phyloP scores from a whole-genome alignment of 2,888 invertebrate species.

The Noctua janthe region DNA sequence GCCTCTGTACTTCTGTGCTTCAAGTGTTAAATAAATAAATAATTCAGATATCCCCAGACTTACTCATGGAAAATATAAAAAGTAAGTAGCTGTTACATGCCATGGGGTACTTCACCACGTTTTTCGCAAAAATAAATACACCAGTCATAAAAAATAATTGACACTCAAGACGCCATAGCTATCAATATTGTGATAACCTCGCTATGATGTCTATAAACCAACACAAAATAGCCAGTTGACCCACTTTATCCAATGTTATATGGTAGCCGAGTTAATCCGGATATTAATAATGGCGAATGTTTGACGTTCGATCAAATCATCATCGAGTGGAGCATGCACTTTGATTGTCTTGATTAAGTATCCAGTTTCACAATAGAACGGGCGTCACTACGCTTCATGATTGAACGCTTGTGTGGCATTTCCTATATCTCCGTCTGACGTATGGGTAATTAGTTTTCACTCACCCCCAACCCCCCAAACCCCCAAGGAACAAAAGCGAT shows the following conservation, averaged over 20 bases:
- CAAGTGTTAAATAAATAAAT: too few relatives aligned
- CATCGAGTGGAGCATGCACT: conserved; percentile 38
- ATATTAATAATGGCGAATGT: conserved; percentile 53
- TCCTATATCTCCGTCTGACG: conserved; percentile 6
- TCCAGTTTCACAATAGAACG: conserved; percentile 11
- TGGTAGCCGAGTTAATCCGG: conserved; percentile 40
- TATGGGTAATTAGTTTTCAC: conserved; percentile 4
- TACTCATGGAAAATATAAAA: conserved; percentile 53
- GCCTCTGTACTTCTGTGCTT: too few relatives aligned
- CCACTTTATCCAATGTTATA: conserved; percentile 65
- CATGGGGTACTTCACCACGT: conserved; percentile 59
- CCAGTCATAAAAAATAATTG: conserved; percentile 79
- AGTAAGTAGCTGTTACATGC: conserved; percentile 62
- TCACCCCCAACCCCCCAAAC: background rate
- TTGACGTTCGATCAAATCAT: conserved; percentile 48
- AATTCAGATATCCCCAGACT: conserved; percentile 10
- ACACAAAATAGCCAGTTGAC: conserved; percentile 67
- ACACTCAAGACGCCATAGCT: conserved; percentile 73
- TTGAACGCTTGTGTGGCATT: conserved; percentile 28
- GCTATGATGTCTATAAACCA: conserved; percentile 74
- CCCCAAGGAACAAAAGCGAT: background rate
- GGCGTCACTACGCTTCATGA: background rate
- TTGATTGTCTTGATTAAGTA: conserved; percentile 57
- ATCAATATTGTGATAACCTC: conserved; percentile 78
- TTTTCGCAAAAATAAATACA: conserved; percentile 71